phyloP scores from a whole-genome alignment of 2,797 vertebrate genomes.

The Ispidina picta region DNA sequence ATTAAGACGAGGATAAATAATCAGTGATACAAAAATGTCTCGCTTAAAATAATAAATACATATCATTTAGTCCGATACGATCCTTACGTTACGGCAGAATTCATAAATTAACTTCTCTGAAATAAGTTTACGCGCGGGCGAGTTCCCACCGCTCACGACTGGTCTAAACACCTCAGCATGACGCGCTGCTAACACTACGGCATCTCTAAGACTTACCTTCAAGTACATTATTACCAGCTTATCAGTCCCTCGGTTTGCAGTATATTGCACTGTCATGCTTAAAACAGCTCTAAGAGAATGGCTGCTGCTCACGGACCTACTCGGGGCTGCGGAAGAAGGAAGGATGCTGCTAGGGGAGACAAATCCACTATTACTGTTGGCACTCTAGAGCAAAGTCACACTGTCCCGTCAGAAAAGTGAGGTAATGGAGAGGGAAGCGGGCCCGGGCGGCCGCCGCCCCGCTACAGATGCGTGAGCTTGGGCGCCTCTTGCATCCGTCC shows the following conservation, averaged over 20 bases:
- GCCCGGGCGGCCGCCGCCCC: constrained; percentile 63
- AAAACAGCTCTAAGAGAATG: constrained; percentile 67
- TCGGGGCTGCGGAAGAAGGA: constrained; percentile 62
- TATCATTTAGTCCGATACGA: constrained; percentile 86
- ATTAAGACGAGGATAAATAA: constrained; percentile 98
- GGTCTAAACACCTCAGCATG: constrained; percentile 68
- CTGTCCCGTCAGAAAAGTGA: constrained; percentile 87
- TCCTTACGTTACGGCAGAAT: constrained; percentile 82
- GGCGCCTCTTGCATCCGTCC: constrained; percentile 99
- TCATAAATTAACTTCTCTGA: constrained; percentile 89
- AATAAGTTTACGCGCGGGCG: constrained; percentile 74
- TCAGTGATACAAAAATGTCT: constrained; percentile 90
- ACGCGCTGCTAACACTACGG: constrained; percentile 79
- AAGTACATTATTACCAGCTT: constrained; percentile 85
- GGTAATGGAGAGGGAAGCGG: constrained; percentile 92
- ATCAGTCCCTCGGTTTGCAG: constrained; percentile 70
- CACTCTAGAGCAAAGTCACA: constrained; percentile 72
- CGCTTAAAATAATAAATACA: constrained; percentile 98
- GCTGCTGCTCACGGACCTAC: constrained; percentile 82
- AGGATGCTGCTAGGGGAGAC: constrained; percentile 79
- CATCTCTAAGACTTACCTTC: constrained; percentile 96
- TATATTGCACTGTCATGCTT: constrained; percentile 80
- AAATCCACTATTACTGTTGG: constrained; percentile 83
- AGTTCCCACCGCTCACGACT: constrained; percentile 68
- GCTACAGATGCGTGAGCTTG: constrained; percentile 99